Evolutionary conservation across 2,888 invertebrate species (phyloP), one percentile per base, ranked within the genome.

Genomic region (Chelonus formosanus): DNA sequence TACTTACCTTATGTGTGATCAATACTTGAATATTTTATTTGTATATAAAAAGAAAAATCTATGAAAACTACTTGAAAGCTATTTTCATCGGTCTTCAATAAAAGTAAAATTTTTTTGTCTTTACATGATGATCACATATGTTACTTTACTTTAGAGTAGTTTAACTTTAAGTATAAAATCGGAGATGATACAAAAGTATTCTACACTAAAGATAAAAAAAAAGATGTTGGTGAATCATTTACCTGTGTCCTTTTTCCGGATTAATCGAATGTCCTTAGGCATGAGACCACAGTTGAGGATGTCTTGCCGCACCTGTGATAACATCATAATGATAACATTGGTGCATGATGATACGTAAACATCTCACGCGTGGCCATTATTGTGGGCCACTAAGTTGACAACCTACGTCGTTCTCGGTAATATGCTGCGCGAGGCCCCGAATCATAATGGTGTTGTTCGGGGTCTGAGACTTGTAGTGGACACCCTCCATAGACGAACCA

Each of bases 241-340:
- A 93, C 93, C 93, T 89, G 94, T 92, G 82, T 92, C 91, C 86
- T 92, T 91, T 85, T 92, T 91, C 76, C 94, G 87, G 81, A 95
- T 94, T 48, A 95, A 86, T 53, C 95, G 88, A 77, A 95, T 92
- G 80, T 94, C 94, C 82, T 91, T 90, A 3, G 93, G 90, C 84
- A 90, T 89, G 71, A 94, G 86, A 70, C 91, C 91, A 82, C 90
- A 90, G 78, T 89, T 88, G 75, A 91, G 88, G 75, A 94, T 88
- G 78, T 92, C 92, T 81, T 91, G 90, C 75, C 91, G 89, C 75
- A 95, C 92, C 92, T 94, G 85, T 68, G 86, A 85, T 74, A 78
- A 70, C 65, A 75, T 76, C 67, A 76, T 75, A 71, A 80, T 75
- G 65, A 79, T 78, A 76, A 77, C 67, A 74, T 65, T 63, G 70